Conservation (phyloP, 2,797 vertebrate species). For the Steatocranus sp. region DNA sequence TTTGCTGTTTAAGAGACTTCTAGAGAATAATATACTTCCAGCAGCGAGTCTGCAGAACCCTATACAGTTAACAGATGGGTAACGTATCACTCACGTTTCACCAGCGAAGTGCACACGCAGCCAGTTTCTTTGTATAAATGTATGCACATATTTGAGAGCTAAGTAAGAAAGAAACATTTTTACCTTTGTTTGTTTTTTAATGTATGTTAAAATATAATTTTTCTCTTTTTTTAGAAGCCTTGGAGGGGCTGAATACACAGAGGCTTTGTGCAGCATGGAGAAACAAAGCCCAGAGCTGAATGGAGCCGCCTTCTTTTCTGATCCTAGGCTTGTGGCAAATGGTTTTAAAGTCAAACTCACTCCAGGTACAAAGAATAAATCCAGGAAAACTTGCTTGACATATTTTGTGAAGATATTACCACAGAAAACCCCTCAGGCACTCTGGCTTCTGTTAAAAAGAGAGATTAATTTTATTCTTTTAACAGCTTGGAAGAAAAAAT, state of each 20-base stretch:
- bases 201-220: neutral
- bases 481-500: neutral
- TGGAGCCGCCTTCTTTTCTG: conserved; percentile 77
- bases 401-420: neutral
- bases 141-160: neutral
- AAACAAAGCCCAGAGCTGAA: conserved; percentile 64
- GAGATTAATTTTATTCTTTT: neutral
- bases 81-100: conserved; percentile 59
- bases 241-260: conserved; percentile 78
- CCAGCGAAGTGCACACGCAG: conserved; percentile 1
- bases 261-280: conserved; percentile 81
- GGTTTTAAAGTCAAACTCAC: conserved; percentile 87
- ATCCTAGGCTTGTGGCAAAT: conserved; percentile 87
- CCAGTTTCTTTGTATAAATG: neutral
- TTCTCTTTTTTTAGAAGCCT: conserved; percentile 70
- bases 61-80: conserved; percentile 89
- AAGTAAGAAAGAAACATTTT: neutral
- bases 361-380: conserved; percentile 78
- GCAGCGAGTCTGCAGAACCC: conserved; percentile 82
- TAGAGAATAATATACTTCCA: conserved; percentile 88
- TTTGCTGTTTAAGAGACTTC: conserved; percentile 86
- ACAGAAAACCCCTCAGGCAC: neutral
- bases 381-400: neutral
- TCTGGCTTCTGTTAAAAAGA: neutral
- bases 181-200: neutral